Conservation (phyloP, 2,113 vertebrate genomes). For the Peromyscus californicus region DNA sequence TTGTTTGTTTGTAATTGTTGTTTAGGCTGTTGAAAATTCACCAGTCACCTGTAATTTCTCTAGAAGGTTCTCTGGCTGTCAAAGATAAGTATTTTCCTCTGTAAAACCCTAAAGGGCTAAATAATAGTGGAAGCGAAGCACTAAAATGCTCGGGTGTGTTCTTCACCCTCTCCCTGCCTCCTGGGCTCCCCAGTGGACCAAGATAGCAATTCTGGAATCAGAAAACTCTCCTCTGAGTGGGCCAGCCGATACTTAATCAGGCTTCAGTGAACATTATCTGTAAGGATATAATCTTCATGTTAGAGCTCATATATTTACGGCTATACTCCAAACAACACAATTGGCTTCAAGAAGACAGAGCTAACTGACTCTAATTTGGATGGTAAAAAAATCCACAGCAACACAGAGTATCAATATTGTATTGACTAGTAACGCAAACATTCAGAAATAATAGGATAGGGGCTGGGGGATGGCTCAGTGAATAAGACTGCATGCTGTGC, state of each 20-base stretch:
- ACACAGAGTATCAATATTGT: neutral
- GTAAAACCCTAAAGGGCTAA: conserved; percentile 11
- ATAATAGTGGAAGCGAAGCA: neutral
- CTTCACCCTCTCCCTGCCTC: neutral
- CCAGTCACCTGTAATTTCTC: neutral
- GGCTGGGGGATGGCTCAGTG: neutral
- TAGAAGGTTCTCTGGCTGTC: conserved; percentile 25
- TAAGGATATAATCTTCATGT: conserved; percentile 57
- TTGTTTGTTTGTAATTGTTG: neutral
- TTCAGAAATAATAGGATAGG: neutral
- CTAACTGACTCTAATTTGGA: conserved; percentile 49
- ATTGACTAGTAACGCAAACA: conserved; percentile 67
- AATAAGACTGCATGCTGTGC: too few relatives aligned
- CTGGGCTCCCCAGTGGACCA: neutral
- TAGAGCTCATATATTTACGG: conserved; percentile 58
- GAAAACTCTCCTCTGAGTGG: neutral
- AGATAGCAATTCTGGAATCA: conserved; percentile 43
- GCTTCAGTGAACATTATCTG: conserved; percentile 9
- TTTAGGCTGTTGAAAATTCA: conserved; percentile 37
- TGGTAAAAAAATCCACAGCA: conserved; percentile 49
- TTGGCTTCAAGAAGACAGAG: conserved; percentile 47
- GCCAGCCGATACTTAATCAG: conserved; percentile 4
- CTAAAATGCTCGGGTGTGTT: neutral
- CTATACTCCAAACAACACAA: conserved; percentile 13
- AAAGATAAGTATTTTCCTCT: conserved; percentile 39